phyloP scores from a whole-genome alignment of 2,888 invertebrate species.

The Ochlodes sylvanus region DNA sequence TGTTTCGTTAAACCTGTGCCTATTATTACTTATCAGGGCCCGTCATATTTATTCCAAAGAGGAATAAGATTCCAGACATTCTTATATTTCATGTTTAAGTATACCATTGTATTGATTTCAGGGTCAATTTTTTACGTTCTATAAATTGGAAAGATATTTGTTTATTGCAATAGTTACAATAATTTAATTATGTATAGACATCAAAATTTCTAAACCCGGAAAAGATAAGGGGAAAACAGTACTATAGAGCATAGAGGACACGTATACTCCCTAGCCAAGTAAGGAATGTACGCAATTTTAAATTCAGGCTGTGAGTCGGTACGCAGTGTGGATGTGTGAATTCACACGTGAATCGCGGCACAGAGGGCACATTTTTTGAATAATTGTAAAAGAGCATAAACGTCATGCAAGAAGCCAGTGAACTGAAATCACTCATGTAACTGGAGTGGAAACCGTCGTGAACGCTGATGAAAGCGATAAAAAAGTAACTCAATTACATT shows the following conservation, averaged over 20 bases:
- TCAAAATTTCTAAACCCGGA: neutral
- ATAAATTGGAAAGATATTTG: too few species aligned
- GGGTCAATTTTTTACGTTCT: too few species aligned
- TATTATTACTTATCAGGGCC: too few species aligned
- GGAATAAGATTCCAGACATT: too few species aligned
- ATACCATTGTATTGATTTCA: too few species aligned
- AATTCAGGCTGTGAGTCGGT: conserved; percentile 25
- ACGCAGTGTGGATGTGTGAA: conserved; percentile 24
- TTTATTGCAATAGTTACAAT: too few species aligned
- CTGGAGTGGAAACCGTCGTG: too few species aligned
- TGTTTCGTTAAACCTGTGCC: too few species aligned
- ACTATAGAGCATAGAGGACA: conserved; percentile 3
- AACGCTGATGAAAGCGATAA: neutral
- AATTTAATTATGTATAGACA: too few species aligned
- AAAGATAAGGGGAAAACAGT: conserved; percentile 3
- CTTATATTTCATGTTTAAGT: too few species aligned
- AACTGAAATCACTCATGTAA: conserved; percentile 12
- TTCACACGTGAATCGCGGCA: conserved; percentile 13
- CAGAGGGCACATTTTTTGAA: conserved; percentile 7
- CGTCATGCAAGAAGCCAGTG: conserved; percentile 2
- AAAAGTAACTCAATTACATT: neutral
- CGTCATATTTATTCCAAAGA: too few species aligned
- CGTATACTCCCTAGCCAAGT: conserved; percentile 15
- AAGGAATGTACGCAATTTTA: conserved; percentile 19
- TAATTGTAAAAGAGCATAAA: conserved; percentile 1